Conservation (phyloP, 1,140 invertebrate species). For the Ganaspis sp. region DNA sequence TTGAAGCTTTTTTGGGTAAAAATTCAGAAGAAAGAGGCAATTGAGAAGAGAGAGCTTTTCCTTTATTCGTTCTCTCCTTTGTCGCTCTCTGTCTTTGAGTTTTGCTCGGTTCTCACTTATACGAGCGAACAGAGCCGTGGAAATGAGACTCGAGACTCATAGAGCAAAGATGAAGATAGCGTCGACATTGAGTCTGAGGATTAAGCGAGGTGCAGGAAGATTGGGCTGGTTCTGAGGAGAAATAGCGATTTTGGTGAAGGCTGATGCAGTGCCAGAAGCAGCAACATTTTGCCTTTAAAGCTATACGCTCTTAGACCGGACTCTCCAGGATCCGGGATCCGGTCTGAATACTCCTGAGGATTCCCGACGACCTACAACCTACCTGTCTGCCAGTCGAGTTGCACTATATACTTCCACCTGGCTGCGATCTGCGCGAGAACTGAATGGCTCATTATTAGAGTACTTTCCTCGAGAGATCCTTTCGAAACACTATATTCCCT, state of each 20-base stretch:
- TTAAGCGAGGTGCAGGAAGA: slow-evolving; percentile 17
- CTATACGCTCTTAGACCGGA: slow-evolving; percentile 4
- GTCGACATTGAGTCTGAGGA: slow-evolving; percentile 12
- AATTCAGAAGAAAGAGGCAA: no score
- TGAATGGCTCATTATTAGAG: slow-evolving; percentile 30
- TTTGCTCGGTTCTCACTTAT: neutral
- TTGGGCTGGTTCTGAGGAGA: neutral
- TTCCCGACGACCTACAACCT: slow-evolving; percentile 17
- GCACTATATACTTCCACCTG: neutral
- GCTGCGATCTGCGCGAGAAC: slow-evolving; percentile 5
- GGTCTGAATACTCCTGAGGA: slow-evolving; percentile 28
- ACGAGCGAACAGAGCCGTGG: slow-evolving; percentile 24
- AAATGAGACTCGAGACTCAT: slow-evolving; percentile 28
- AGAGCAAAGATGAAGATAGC: slow-evolving; percentile 7
- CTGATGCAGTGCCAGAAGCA: slow-evolving; percentile 2
- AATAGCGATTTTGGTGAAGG: slow-evolving; percentile 6
- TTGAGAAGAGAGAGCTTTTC: neutral
- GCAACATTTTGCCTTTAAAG: slow-evolving; percentile 12
- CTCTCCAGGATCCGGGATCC: slow-evolving; percentile 13
- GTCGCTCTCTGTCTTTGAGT: neutral
- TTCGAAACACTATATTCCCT: slow-evolving; percentile 30
- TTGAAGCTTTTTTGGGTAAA: no score
- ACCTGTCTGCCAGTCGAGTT: slow-evolving; percentile 6
- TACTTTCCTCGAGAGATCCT: slow-evolving; percentile 28
- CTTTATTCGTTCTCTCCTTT: neutral